These are phyloP conservation scores for Cremastinae sp. DNA, from an alignment of 2,888 invertebrate genomes.

Conservation along the genomic window DNA sequence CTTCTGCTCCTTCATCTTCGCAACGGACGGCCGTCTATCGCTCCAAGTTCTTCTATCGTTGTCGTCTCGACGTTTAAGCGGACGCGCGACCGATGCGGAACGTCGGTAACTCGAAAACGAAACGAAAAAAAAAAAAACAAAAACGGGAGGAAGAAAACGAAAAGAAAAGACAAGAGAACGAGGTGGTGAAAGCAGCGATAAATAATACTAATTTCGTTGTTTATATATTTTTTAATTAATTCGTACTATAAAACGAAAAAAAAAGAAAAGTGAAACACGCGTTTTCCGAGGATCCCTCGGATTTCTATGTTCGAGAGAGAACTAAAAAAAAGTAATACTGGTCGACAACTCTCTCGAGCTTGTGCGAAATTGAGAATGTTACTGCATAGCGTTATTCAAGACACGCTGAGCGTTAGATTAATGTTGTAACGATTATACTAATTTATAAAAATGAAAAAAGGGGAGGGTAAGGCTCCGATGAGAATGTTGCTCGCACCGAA, in stretches of 20 bases:
- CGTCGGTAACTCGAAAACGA: conserved; percentile 5
- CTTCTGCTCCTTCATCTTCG: conserved; percentile 3
- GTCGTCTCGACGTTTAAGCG: conserved; percentile 10
- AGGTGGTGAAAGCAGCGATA: conserved; percentile 38
- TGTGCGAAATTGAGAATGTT: conserved; percentile 19
- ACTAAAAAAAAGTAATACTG: not conserved
- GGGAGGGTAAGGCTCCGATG: conserved; percentile 36
- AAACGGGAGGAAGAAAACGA: not conserved
- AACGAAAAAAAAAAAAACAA: conserved; percentile 3
- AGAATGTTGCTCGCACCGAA: conserved; percentile 33
- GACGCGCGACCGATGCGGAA: not conserved
- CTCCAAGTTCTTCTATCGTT: too few species aligned
- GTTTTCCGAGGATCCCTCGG: conserved; percentile 21
- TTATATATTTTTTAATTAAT: conserved; percentile 48
- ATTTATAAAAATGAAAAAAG: conserved; percentile 33
- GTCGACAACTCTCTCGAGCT: conserved; percentile 10
- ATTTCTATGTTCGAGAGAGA: conserved; percentile 3
- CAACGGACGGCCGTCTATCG: not conserved
- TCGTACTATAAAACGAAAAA: conserved; percentile 32
- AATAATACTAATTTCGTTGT: conserved; percentile 51
- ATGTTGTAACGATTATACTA: conserved; percentile 55
- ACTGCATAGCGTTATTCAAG: conserved; percentile 31
- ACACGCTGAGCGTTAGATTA: conserved; percentile 32
- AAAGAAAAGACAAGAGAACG: conserved; percentile 4
- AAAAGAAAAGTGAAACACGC: too few species aligned